A percentile compares a stretch with the other conserved stretches of the same genome.
phyloP scores from a whole-genome alignment of 2,888 invertebrate species.

The Dione vanillae region DNA sequence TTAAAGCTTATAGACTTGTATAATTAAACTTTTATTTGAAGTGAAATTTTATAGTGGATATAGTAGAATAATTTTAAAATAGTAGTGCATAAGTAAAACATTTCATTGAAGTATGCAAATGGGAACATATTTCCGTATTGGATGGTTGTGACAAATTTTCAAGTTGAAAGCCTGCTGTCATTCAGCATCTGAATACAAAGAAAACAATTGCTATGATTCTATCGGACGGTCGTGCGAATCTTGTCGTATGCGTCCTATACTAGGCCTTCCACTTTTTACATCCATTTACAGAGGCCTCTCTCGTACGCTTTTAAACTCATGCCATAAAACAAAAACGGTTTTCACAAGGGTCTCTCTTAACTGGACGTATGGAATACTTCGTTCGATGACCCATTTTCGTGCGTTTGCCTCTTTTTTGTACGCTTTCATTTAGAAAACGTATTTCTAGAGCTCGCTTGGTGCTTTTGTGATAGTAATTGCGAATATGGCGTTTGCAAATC shows the following conservation, averaged over 20 bases:
- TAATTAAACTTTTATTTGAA: no score
- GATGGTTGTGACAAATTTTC: conserved; percentile 37
- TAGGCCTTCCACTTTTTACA: conserved; percentile 40
- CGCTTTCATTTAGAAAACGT: conserved; percentile 58
- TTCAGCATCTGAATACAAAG: conserved; percentile 53
- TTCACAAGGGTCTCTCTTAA: conserved; percentile 49
- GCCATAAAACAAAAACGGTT: conserved; percentile 44
- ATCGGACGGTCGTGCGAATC: conserved; percentile 54
- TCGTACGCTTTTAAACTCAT: conserved; percentile 40
- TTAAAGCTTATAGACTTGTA: no score
- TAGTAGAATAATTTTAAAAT: background rate
- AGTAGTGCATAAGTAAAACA: background rate
- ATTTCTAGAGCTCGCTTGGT: conserved; percentile 56
- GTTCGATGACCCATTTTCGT: conserved; percentile 71
- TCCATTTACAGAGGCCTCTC: conserved; percentile 48
- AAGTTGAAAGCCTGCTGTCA: conserved; percentile 33
- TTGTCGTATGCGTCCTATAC: conserved; percentile 56
- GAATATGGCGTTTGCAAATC: conserved; percentile 41
- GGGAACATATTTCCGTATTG: background rate
- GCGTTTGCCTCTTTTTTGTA: conserved; percentile 62
- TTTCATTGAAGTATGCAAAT: background rate
- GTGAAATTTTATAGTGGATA: no score
- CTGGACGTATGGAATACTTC: conserved; percentile 59
- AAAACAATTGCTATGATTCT: conserved; percentile 57
- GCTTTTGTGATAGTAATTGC: conserved; percentile 61